Evolutionary conservation across 2,888 invertebrate species (phyloP).

Genomic region (Rotaria magnacalcarata): DNA sequence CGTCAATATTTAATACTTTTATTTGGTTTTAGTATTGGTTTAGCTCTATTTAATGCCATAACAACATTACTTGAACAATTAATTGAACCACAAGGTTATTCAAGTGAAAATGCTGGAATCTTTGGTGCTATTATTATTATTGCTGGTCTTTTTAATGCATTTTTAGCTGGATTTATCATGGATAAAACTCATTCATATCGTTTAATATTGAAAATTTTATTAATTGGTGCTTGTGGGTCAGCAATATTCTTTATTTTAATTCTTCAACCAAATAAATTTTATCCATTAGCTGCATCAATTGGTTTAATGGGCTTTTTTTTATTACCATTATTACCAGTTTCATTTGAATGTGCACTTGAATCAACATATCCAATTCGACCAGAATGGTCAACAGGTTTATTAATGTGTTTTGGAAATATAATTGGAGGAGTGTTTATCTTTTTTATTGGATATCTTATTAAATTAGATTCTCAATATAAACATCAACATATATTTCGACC

Average conservation of each 20-base stretch:
- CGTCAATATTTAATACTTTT: conserved; percentile 55
- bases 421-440: conserved; percentile 8
- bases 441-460: neutral
- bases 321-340: conserved; percentile 61
- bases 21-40: conserved; percentile 58
- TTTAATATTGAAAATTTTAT: conserved; percentile 59
- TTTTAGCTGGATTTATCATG: conserved; percentile 57
- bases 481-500: neutral
- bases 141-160: conserved; percentile 60
- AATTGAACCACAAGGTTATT: conserved; percentile 60
- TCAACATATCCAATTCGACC: conserved; percentile 62
- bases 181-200: conserved; percentile 61
- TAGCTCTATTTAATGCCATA: conserved; percentile 61
- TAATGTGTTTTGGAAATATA: conserved; percentile 37
- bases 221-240: conserved; percentile 49
- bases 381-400: conserved; percentile 60
- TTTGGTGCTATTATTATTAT: conserved; percentile 60
- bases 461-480: neutral
- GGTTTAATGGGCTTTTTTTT: conserved; percentile 60
- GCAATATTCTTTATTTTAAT: conserved; percentile 51
- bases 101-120: conserved; percentile 60
- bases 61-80: conserved; percentile 61
- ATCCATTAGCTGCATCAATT: conserved; percentile 53
- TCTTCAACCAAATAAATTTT: conserved; percentile 48
- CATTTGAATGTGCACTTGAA: conserved; percentile 61